phyloP scores from a whole-genome alignment of 2,888 invertebrate species.

The Boloria selene region DNA sequence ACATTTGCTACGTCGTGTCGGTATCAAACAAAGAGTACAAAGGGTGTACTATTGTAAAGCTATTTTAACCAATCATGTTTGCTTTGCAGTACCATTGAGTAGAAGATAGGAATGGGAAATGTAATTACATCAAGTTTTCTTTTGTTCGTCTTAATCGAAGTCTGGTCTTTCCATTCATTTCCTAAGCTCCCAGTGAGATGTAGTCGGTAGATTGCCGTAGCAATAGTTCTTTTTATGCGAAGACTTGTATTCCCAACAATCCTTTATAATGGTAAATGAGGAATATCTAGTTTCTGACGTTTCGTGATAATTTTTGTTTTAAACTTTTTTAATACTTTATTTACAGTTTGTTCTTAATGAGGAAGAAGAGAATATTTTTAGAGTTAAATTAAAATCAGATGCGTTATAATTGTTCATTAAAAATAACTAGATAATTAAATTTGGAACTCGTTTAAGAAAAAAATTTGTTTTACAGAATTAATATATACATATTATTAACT shows the following conservation, averaged over 20 bases:
- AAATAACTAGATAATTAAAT: too few relatives aligned
- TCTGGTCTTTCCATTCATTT: constrained; percentile 27
- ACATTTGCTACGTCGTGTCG: not conserved
- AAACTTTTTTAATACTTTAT: constrained; percentile 1
- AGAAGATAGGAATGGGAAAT: constrained; percentile 37
- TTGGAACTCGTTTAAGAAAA: too few relatives aligned
- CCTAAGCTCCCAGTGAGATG: constrained; percentile 17
- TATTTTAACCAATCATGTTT: constrained; percentile 33
- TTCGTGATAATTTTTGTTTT: constrained; percentile 13
- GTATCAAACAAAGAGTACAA: constrained; percentile 18
- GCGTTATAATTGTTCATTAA: too few relatives aligned
- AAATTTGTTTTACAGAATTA: too few relatives aligned
- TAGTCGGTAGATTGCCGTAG: constrained; percentile 6
- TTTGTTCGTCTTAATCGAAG: constrained; percentile 36
- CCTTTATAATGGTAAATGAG: constrained; percentile 21
- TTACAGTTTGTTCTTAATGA: not conserved
- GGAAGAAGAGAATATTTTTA: not conserved
- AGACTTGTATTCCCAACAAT: constrained; percentile 13
- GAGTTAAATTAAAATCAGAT: too few relatives aligned
- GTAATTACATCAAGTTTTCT: constrained; percentile 36
- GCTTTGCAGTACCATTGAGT: constrained; percentile 32
- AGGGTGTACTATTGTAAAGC: constrained; percentile 30
- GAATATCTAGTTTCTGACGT: constrained; percentile 15
- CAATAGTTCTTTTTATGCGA: constrained; percentile 16
- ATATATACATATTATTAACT: too few relatives aligned